Base-by-base conservation (phyloP, 2,113 vertebrate species). In the Carlito syrichta region DNA sequence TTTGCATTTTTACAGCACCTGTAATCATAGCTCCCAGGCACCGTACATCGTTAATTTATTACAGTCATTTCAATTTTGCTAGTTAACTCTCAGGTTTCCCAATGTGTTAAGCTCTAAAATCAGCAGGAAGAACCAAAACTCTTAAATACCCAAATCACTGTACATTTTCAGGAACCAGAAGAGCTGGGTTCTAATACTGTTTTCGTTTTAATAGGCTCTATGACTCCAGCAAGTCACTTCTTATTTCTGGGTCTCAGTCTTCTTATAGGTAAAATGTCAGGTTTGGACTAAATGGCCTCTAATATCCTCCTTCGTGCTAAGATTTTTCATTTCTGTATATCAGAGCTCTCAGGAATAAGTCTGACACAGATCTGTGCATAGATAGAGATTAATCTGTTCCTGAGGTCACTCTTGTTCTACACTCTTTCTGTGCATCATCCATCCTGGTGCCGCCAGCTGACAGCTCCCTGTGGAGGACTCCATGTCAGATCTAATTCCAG, bases 401-500 rank as follows among this genome's bases (percentile, higher is more conserved):
- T 54, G 56, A 79, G 92, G 95, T 97, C 94, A 81, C 73, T 94
- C 74, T 95, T 50, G 69, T 69, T 81, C 84, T 20, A 4, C 13
- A 56, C 50, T 92, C 62, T 58, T 54, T 56, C 48, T 89, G 23
- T 32, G 30, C 3, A 30, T 73, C 86, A 97, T 96, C 89, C 79
- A 95, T 97, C 94, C 94, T 63, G 56, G 56, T 45, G 40, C 91
- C 77, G 68, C 89, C 63, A 63, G 83, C 74, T 85, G 94, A 58
- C 95, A 95, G 96, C 74, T 97, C 95, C 95, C 94, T 16, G 60
- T 69, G 81, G 96, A 95, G 74, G 54, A 58, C n/a, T 78, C 83
- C 76, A 68, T 30, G 96, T 96, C 94, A 97, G 91, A 86, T 95
- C 96, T 90, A 84, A 98, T 96, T 95, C 96, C 89, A 89, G 74